A percentile compares a stretch with the other conserved stretches of the same genome.
These are phyloP conservation scores for Kryptopterus vitreolus DNA, from an alignment of 2,797 vertebrate genomes.

Conservation along the genomic window DNA sequence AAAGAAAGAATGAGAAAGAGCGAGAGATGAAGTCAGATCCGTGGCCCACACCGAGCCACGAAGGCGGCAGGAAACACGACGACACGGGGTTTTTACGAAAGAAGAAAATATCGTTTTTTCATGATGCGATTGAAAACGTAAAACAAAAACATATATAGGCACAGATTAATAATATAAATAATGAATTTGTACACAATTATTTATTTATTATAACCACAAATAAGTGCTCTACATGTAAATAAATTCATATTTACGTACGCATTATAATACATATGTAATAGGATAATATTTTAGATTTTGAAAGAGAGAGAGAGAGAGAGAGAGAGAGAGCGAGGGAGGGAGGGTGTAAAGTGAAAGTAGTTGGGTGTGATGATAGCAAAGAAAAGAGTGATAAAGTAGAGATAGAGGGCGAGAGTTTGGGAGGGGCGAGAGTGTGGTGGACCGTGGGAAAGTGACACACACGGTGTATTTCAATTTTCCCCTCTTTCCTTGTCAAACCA, in stretches of 20 bases:
- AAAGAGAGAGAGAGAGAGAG: neutral
- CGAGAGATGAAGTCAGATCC: neutral
- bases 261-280: no score
- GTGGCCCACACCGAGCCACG: neutral
- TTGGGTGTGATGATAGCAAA: slow-evolving; percentile 49
- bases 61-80: neutral
- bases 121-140: no score
- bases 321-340: neutral
- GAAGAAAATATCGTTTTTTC: no score
- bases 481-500: slow-evolving; percentile 56
- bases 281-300: no score
- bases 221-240: no score
- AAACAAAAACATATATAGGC: neutral
- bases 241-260: no score
- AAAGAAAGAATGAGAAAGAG: slow-evolving; percentile 12
- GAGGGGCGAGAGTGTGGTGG: slow-evolving; percentile 41
- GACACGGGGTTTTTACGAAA: neutral
- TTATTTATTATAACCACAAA: neutral
- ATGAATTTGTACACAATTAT: neutral
- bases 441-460: slow-evolving; percentile 70
- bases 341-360: slow-evolving; percentile 47
- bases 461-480: slow-evolving; percentile 17
- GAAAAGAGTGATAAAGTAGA: neutral
- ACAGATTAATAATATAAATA: neutral
- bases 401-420: neutral